Conservation (phyloP, 2,888 invertebrate genomes). For the Augiades crinisus region DNA sequence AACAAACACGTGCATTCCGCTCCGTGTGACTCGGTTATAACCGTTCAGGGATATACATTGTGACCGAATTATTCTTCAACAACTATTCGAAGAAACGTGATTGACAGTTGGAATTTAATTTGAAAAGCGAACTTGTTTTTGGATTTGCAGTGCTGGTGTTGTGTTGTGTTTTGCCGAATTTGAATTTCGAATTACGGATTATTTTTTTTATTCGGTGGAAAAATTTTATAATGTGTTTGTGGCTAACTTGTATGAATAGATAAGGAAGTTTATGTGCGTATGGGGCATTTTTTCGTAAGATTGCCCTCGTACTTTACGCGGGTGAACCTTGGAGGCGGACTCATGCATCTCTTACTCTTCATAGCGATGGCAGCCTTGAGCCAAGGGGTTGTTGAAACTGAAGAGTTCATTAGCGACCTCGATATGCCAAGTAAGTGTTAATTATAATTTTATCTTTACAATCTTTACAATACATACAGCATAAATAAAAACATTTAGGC, state of each 20-base stretch:
- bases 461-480: neutral
- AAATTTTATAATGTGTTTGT: neutral
- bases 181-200: conserved; percentile 3
- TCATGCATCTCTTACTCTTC: conserved; percentile 33
- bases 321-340: conserved; percentile 26
- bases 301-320: conserved; percentile 18
- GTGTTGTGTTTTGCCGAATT: conserved; percentile 4
- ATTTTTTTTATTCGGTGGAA: neutral
- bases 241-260: neutral
- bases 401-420: conserved; percentile 78
- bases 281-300: conserved; percentile 10
- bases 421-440: conserved; percentile 78
- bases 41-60: conserved; percentile 20
- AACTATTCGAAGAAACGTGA: conserved; percentile 9
- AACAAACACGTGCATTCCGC: conserved; percentile 43
- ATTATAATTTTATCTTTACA: neutral
- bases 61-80: too few species aligned
- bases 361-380: conserved; percentile 56
- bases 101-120: neutral
- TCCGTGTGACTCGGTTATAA: conserved; percentile 13
- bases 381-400: conserved; percentile 73
- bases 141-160: conserved; percentile 23
- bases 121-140: conserved; percentile 11
- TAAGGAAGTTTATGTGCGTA: conserved; percentile 15
- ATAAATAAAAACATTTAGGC: too few species aligned